Conservation (phyloP, 2,797 vertebrate species). For the Atherinosoma microstoma region DNA sequence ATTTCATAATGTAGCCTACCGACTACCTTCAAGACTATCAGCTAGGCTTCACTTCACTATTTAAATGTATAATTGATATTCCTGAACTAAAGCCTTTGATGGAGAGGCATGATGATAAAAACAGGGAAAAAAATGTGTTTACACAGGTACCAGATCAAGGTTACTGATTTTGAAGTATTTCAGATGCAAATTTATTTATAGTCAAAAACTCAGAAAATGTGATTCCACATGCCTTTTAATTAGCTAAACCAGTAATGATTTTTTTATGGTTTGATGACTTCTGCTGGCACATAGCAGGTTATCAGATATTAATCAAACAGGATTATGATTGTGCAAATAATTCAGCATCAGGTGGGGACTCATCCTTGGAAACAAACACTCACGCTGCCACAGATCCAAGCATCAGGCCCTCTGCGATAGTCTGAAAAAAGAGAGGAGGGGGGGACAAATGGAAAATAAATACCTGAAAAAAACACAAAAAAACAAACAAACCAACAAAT, state of each 20-base stretch:
- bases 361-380: conserved; percentile 71
- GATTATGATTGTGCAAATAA: conserved; percentile 66
- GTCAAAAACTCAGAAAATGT: conserved; percentile 15
- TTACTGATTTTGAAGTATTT: conserved; percentile 32
- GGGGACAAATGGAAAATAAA: conserved; percentile 59
- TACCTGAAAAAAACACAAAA: conserved; percentile 12
- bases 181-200: conserved; percentile 24
- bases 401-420: conserved; percentile 82
- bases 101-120: conserved; percentile 20
- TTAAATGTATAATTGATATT: conserved; percentile 53
- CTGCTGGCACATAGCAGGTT: conserved; percentile 24
- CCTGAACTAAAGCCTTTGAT: conserved; percentile 35
- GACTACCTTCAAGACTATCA: background rate
- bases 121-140: conserved; percentile 23
- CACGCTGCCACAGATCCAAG: conserved; percentile 85
- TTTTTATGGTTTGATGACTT: conserved; percentile 52
- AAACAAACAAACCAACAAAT: background rate
- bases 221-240: conserved; percentile 45
- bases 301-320: conserved; percentile 54
- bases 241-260: conserved; percentile 39
- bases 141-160: background rate
- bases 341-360: conserved; percentile 47
- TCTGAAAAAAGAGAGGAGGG: conserved; percentile 70
- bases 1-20: conserved; percentile 33
- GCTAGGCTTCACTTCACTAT: conserved; percentile 44